These are phyloP conservation scores for Melanaphis sacchari DNA, from an alignment of 1,140 invertebrate genomes.

Conservation along the genomic window DNA sequence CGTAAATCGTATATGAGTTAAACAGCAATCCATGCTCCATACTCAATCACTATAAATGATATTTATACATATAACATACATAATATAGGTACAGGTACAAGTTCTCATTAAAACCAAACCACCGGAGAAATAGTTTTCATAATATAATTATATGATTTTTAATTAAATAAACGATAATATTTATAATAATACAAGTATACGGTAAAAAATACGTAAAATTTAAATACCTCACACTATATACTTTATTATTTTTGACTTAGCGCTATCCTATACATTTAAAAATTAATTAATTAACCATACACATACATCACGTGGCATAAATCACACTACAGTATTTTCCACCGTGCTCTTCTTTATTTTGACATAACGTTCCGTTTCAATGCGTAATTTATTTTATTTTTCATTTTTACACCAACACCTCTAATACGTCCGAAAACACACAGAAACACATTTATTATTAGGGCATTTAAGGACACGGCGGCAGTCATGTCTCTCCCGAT, in stretches of 20 bases:
- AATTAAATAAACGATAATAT: neutral
- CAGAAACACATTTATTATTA: neutral
- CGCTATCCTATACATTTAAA: neutral
- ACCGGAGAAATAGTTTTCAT: neutral
- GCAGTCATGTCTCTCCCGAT: no score
- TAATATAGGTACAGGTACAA: neutral
- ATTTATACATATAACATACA: no score
- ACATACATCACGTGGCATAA: neutral
- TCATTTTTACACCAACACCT: neutral
- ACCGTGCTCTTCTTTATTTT: neutral
- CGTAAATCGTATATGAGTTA: no score
- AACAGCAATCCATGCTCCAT: no score
- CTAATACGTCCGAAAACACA: no score
- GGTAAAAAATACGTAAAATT: neutral
- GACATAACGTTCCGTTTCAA: neutral
- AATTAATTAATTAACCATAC: neutral
- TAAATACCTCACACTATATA: neutral
- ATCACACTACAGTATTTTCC: neutral
- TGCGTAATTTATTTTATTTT: neutral
- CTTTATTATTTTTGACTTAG: neutral
- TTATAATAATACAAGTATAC: neutral
- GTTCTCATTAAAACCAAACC: neutral
- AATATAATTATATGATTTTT: no score
- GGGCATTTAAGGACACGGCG: neutral
- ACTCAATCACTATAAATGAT: no score